Conservation (phyloP, 2,113 vertebrate genomes). For the Cyprinodon brontotheroides region DNA sequence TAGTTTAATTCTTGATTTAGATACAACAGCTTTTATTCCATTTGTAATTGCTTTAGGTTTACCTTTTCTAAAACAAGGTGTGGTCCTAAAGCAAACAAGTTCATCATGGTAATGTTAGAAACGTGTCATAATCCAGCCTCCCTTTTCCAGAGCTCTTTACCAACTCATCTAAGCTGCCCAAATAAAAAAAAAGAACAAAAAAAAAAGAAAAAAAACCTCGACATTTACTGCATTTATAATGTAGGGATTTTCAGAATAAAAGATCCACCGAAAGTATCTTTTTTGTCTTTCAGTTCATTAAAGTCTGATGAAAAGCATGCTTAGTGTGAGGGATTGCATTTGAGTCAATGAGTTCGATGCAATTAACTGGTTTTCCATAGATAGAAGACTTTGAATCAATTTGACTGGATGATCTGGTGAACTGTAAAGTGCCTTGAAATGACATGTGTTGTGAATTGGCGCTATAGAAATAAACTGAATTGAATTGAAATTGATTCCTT, state of each 20-base stretch:
- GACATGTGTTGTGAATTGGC: no score
- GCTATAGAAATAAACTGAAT: no score
- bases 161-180: constrained; percentile 8
- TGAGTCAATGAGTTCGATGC: no score
- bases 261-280: constrained; percentile 1
- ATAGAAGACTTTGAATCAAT: no score
- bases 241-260: constrained; percentile 51
- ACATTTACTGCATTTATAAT: background rate
- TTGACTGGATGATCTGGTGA: no score
- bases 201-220: background rate
- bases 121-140: background rate
- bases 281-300: constrained; percentile 7
- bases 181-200: no score
- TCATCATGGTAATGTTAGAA: background rate
- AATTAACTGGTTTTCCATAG: no score
- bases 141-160: background rate
- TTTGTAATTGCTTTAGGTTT: background rate
- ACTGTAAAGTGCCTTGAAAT: no score
- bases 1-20: background rate
- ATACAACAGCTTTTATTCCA: background rate
- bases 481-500: background rate
- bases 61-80: background rate
- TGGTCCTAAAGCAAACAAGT: background rate
- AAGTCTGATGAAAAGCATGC: constrained; percentile 5
- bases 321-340: no score